Percentiles rank a stretch among this genome's conserved stretches.
Evolutionary conservation across 2,888 invertebrate species (phyloP).

Genomic region (Coenonympha arcania): DNA sequence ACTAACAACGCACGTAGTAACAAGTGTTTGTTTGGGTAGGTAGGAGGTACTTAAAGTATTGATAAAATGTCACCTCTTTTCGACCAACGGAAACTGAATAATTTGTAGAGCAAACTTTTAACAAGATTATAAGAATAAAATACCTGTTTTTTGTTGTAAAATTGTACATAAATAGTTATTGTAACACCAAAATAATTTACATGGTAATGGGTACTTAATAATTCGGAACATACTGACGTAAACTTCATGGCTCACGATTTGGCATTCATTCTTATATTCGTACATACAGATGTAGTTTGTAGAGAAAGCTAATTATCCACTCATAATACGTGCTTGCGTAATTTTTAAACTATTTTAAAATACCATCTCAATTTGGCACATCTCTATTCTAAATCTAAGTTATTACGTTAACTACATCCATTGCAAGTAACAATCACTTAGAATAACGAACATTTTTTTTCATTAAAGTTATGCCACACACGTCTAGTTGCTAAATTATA

Average conservation of each 20-base stretch:
- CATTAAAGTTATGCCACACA: not conserved
- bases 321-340: slow-evolving; percentile 43
- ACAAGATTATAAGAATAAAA: no score
- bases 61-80: no score
- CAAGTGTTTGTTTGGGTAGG: no score
- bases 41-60: no score
- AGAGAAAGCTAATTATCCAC: slow-evolving; percentile 55
- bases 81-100: not conserved
- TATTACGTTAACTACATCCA: slow-evolving; percentile 8
- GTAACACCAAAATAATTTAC: not conserved
- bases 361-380: slow-evolving; percentile 1
- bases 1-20: no score
- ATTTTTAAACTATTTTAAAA: slow-evolving; percentile 34
- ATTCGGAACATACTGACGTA: slow-evolving; percentile 33
- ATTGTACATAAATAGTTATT: not conserved
- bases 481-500: not conserved
- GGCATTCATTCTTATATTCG: slow-evolving; percentile 47
- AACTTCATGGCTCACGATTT: slow-evolving; percentile 53
- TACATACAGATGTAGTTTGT: slow-evolving; percentile 45
- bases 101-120: no score
- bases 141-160: not conserved
- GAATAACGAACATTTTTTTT: not conserved
- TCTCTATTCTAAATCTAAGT: slow-evolving; percentile 7
- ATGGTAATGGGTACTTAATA: not conserved
- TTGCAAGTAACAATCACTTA: slow-evolving; percentile 5